Base-by-base conservation (phyloP, 2,888 invertebrate genomes). In the Ypsolopha sequella region DNA sequence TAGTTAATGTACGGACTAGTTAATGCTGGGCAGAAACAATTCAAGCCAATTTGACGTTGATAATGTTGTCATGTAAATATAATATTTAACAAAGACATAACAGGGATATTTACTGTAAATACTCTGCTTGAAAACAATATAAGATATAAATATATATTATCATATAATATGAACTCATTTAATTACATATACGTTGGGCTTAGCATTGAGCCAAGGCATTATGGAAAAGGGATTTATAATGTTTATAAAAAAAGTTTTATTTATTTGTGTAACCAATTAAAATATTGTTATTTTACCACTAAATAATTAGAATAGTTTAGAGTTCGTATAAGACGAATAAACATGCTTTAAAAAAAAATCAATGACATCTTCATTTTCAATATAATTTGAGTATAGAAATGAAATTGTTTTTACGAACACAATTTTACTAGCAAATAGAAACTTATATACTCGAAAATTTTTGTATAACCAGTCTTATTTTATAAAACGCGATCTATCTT, bases 131-230 rank as follows among this genome's bases (percentile, higher is more conserved):
- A 34, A 34, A 10, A 35, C 7, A 11, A 11, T 11, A 14, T 43
- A 4, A 24, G 43, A 43, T 43, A 46, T 24, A 3, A 2, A 53
- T 36, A 41, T 44, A 62, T 51, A 54, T 51, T 60, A 60, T 56
- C 54, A 55, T 58, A 60, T 51, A 54, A 60, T 54, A 56, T 54
- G 53, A 52, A 52, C 41, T 58, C 57, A 55, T 51, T 55, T 53
- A n/a, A n/a, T n/a, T 56, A 53, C 48, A 48, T 51, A 58, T 65
- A 67, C 66, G 61, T 54, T 53, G 65, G 62, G 64, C 55, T 2
- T 63, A 70, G 80, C 76, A 59, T 54, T 80, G 81, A 82, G 84
- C 82, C 81, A 70, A 66, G 80, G 68, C 69, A 68, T 73, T 68
- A 67, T 58, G 58, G 65, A 66, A 50, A 45, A 51, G 34, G n/a